Conservation (phyloP, 2,888 invertebrate species). For the Cremastinae sp. region DNA sequence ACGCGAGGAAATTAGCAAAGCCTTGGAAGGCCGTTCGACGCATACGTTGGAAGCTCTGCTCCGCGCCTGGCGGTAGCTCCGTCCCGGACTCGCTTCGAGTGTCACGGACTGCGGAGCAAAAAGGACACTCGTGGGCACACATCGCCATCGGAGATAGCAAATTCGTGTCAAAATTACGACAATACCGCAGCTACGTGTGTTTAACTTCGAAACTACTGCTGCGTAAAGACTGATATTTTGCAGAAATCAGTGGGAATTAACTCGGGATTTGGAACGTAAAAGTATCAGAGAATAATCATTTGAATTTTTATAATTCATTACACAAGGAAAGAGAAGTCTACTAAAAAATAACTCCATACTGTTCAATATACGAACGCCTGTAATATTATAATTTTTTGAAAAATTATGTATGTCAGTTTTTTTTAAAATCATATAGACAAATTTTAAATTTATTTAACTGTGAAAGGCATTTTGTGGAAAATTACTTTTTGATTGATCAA, state of each 20-base stretch:
- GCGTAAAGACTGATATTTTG: neutral
- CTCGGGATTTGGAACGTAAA: too few species aligned
- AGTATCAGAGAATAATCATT: too few species aligned
- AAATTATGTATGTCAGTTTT: too few species aligned
- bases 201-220: constrained; percentile 2
- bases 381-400: too few species aligned
- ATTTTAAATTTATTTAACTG: too few species aligned
- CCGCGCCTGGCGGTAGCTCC: constrained; percentile 31
- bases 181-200: neutral
- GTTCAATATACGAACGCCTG: too few species aligned
- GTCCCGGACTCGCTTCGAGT: constrained; percentile 33
- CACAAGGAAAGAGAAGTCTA: neutral
- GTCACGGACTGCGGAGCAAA: constrained; percentile 52
- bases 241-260: neutral
- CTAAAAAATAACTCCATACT: neutral
- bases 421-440: too few species aligned
- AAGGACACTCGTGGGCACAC: constrained; percentile 51
- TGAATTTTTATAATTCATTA: too few species aligned
- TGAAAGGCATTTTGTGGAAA: too few species aligned
- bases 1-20: constrained; percentile 60
- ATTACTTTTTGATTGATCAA: too few species aligned
- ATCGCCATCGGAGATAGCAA: constrained; percentile 18
- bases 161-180: constrained; percentile 38
- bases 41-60: constrained; percentile 52
- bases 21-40: constrained; percentile 55